Percentiles rank a stretch among this genome's conserved stretches.
Evolutionary conservation across 2,113 vertebrate species (phyloP).

Genomic region (Neoarius graeffei): DNA sequence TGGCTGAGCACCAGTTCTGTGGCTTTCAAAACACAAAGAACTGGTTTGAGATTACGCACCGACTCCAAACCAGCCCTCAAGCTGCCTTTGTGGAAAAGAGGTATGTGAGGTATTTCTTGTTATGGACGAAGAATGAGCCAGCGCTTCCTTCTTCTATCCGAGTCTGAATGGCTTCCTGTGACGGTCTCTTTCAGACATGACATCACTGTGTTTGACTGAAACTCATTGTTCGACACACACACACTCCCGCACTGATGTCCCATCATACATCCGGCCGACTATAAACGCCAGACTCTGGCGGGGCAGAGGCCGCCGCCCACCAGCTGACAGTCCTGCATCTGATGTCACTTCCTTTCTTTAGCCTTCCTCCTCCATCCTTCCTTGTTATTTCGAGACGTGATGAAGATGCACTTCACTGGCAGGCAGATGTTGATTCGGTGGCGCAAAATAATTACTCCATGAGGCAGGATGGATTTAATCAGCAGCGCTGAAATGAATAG

Average conservation of each 20-base stretch:
- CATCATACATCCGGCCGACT: background rate
- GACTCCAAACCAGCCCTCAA: too few relatives aligned
- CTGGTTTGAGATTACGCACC: too few relatives aligned
- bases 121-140: background rate
- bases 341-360: constrained; percentile 16
- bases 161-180: background rate
- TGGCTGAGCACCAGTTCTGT: too few relatives aligned
- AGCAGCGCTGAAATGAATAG: background rate
- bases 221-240: background rate
- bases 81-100: too few relatives aligned
- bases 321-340: background rate
- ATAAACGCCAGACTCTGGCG: background rate
- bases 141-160: background rate
- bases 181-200: background rate
- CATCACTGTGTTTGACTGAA: background rate
- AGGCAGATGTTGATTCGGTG: background rate
- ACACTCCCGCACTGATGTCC: background rate
- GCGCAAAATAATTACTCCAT: background rate
- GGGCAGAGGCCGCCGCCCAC: background rate
- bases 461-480: background rate
- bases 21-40: too few relatives aligned
- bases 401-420: background rate
- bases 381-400: background rate
- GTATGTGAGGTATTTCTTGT: background rate
- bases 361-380: background rate